A percentile compares a stretch with the other conserved stretches of the same genome.
Conservation (phyloP, 1,140 invertebrate species). For the Nephila pilipes region DNA sequence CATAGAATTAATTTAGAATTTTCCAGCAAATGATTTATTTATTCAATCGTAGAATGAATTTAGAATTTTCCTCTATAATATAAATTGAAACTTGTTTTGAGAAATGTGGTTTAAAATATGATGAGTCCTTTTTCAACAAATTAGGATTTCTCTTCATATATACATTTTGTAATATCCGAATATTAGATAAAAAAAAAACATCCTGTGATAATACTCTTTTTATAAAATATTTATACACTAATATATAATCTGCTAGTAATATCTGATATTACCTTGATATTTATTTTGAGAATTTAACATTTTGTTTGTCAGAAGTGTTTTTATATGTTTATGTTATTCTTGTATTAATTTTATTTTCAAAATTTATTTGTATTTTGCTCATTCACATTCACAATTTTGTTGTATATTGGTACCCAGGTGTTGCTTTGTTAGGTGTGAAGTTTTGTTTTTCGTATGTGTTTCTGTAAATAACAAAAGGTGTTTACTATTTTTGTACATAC, state of each 20-base stretch:
- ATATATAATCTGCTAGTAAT: no score
- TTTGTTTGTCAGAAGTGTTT: background rate
- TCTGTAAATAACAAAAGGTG: constrained; percentile 38
- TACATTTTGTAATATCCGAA: constrained; percentile 11
- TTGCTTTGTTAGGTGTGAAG: background rate
- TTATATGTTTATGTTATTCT: background rate
- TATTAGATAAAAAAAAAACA: background rate
- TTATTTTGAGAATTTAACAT: no score
- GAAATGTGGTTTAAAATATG: background rate
- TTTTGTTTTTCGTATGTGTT: background rate
- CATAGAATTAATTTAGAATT: no score
- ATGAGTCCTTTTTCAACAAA: background rate
- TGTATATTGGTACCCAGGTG: background rate
- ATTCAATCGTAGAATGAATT: background rate
- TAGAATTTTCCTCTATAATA: background rate
- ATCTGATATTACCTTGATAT: no score
- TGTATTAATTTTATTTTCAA: background rate
- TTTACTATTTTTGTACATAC: constrained; percentile 26
- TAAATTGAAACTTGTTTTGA: background rate
- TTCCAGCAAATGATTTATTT: no score
- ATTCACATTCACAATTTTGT: background rate
- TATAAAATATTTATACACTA: background rate
- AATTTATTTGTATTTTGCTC: background rate
- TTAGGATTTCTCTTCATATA: background rate
- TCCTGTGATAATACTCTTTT: constrained; percentile 33